Base-by-base conservation (phyloP, 2,113 vertebrate species). In the Quiscalus mexicanus region DNA sequence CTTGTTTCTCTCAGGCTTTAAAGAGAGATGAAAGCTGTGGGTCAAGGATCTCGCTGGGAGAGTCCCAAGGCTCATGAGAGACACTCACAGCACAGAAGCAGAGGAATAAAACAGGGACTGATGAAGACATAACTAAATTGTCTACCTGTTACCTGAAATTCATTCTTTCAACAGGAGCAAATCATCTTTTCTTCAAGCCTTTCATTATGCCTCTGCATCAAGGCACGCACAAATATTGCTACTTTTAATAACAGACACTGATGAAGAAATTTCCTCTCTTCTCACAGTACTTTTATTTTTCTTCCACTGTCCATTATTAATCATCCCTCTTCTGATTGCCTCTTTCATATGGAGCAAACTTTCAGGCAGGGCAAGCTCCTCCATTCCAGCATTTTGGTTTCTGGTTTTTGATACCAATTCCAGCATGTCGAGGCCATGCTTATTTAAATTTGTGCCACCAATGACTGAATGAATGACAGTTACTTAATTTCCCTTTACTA, bases 111-210 rank as follows among this genome's bases (percentile, higher is more conserved):
- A 33, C 70, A 69, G 28, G n/a, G 14, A 37, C 59, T 41, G 37
- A 74, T 42, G 42, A 53, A 84, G 56, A 41, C 0, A 20, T 9
- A n/a, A 1, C 4, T 15, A 5, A 83, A n/a, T 8, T 50, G 6
- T 13, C 19, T 16, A 3, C 23, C 52, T n/a, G 44, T 4, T 83
- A 92, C 14, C 30, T 52, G 14, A 50, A 15, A 31, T 50, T 44
- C 44, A 41, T 39, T 62, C 70, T 58, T 81, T 41, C 56, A 37
- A 33, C 3, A 28, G 7, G 14, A 50, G 13, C 4, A 84, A 87
- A 78, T 35, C 4, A 58, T 41, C 10, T 69, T 89, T 62, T 42
- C 47, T 59, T 53, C 45, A 59, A 27, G 19, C 18, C 42, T 64
- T 83, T 83, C 23, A 15, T 42, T 53, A 71, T 27, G 30, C 3